Percentiles rank a stretch among this genome's conserved stretches.
These are phyloP conservation scores for Gymnocheta viridis DNA, from an alignment of 2,888 invertebrate species.

Conservation along the genomic window DNA sequence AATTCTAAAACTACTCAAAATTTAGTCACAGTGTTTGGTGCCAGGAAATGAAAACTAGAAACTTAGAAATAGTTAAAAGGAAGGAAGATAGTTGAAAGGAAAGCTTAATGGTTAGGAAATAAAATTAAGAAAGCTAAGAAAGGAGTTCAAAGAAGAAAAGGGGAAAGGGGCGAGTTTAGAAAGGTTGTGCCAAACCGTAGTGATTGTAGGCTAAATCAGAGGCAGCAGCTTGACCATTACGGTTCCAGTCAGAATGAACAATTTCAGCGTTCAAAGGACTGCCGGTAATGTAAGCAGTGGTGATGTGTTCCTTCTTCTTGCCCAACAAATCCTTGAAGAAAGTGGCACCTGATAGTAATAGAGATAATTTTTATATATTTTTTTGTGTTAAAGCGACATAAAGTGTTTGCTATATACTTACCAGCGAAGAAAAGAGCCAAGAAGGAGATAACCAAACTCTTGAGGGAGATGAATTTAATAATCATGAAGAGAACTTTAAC, in stretches of 20 bases:
- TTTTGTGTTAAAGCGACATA: neutral
- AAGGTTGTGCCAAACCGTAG: constrained; percentile 81
- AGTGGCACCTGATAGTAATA: constrained; percentile 76
- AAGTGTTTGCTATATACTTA: constrained; percentile 71
- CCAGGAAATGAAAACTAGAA: neutral
- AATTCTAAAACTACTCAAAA: constrained; percentile 64
- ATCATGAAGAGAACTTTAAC: constrained; percentile 85
- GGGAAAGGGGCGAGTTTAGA: constrained; percentile 72
- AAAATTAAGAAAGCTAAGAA: neutral
- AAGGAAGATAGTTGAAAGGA: neutral
- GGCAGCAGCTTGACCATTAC: constrained; percentile 81
- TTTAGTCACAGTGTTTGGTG: constrained; percentile 57
- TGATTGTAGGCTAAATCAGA: constrained; percentile 82
- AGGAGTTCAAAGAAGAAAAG: neutral
- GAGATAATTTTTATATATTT: neutral
- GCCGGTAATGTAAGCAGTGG: constrained; percentile 82
- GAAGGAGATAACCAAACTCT: constrained; percentile 85
- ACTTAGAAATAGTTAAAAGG: neutral
- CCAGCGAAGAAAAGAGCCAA: constrained; percentile 85
- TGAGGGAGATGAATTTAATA: constrained; percentile 86
- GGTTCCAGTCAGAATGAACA: constrained; percentile 82
- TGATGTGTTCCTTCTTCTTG: constrained; percentile 82
- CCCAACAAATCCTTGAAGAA: constrained; percentile 82
- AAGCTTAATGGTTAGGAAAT: neutral
- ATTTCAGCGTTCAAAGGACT: constrained; percentile 82